A percentile compares a stretch with the other conserved stretches of the same genome.
phyloP scores from a whole-genome alignment of 1,140 invertebrate genomes.

The Tyrophagus putrescentiae region DNA sequence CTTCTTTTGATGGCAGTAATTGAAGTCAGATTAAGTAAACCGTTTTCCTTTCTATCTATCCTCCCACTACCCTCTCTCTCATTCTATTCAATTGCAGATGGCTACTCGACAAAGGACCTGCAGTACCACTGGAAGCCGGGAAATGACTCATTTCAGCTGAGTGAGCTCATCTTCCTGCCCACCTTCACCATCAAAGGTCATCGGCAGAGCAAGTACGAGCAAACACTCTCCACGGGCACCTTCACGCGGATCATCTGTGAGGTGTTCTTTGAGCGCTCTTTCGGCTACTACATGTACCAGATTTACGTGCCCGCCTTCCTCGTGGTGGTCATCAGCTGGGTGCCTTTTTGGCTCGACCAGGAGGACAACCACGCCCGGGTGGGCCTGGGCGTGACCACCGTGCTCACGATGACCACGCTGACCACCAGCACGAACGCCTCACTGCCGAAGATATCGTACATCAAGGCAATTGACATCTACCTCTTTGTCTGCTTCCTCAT shows the following conservation, averaged over 20 bases:
- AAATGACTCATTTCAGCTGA: neutral
- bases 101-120: slow-evolving; percentile 3
- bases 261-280: slow-evolving; percentile 30
- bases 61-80: no score
- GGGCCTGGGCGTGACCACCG: slow-evolving; percentile 31
- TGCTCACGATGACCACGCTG: slow-evolving; percentile 34
- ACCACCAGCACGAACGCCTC: slow-evolving; percentile 33
- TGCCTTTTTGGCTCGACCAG: slow-evolving; percentile 30
- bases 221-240: slow-evolving; percentile 24
- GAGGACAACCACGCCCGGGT: slow-evolving; percentile 32
- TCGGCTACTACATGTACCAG: slow-evolving; percentile 29
- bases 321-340: slow-evolving; percentile 30
- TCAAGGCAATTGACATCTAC: slow-evolving; percentile 33
- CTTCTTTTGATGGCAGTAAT: no score
- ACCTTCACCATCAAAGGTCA: slow-evolving; percentile 8
- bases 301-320: slow-evolving; percentile 29
- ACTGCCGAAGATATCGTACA: slow-evolving; percentile 24
- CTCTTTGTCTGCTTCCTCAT: slow-evolving; percentile 33
- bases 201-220: neutral
- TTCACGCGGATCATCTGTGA: slow-evolving; percentile 28
- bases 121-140: neutral
- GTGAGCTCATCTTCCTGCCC: neutral
- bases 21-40: no score
- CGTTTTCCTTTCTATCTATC: no score
- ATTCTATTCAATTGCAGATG: neutral